These are phyloP conservation scores for Drosophila kanekoi DNA, from an alignment of 2,888 invertebrate species.

Conservation along the genomic window DNA sequence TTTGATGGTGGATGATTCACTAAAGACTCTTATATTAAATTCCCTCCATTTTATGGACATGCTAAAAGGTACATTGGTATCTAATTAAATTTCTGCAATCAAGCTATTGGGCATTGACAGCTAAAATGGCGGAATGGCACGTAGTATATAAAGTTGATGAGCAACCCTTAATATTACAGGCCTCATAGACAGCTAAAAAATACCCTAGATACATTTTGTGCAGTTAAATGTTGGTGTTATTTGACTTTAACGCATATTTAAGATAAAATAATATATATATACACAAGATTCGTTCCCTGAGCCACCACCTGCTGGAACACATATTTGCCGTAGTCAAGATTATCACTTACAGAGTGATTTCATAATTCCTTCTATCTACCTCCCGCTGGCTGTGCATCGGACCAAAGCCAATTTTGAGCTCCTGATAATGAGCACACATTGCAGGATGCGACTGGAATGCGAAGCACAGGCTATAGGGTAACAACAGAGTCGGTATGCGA, in stretches of 20 bases:
- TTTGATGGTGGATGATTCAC: conserved; percentile 60
- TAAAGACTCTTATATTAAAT: conserved; percentile 53
- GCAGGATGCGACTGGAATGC: too few species aligned
- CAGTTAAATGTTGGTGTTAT: background rate
- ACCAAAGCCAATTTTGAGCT: too few species aligned
- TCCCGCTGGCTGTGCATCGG: too few species aligned
- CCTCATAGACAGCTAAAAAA: background rate
- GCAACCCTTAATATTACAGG: conserved; percentile 37
- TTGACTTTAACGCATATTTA: background rate
- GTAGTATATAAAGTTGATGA: conserved; percentile 46
- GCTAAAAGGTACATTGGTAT: conserved; percentile 66
- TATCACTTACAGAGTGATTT: too few species aligned
- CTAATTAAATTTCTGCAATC: conserved; percentile 68
- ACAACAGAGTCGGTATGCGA: too few species aligned
- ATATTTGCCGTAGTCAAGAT: too few species aligned
- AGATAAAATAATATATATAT: background rate
- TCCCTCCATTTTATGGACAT: conserved; percentile 61
- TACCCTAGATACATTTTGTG: background rate
- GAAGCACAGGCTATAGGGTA: too few species aligned
- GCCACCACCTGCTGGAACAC: too few species aligned
- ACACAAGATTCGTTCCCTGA: too few species aligned
- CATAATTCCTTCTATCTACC: too few species aligned
- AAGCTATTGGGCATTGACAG: conserved; percentile 58
- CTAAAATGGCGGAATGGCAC: conserved; percentile 70
- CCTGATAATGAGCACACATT: too few species aligned